Evolutionary conservation across 2,888 invertebrate genomes (phyloP), one percentile per base, ranked within the genome.

Genomic region (Ypsolopha scabrella): DNA sequence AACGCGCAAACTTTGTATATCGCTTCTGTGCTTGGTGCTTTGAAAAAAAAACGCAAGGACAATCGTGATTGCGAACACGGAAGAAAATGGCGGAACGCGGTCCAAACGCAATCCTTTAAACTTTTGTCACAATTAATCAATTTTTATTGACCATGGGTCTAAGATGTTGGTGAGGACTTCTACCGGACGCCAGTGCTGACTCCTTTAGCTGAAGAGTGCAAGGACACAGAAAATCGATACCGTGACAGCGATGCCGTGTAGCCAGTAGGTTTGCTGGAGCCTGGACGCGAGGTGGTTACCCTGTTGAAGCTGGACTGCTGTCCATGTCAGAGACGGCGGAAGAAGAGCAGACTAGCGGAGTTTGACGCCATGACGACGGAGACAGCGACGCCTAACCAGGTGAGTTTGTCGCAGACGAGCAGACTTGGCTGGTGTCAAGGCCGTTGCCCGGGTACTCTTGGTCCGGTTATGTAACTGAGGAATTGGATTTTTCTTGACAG

Each of bases 321-420:
- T 81, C 70, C 76, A 79, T 87, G 85, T 80, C 80, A 71, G 67
- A 77, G 64, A 70, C 72, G 58, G 67, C 71, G 64, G 75, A 80
- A 67, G 72, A 72, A 65, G 74, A 80, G 68, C 78, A 80, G 78
- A 59, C 61, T 78, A 57, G 75, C 76, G 56, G 75, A 75, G 66
- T 24, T 24, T 24, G 74, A 63, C 67, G 75, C 76, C 57, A 87
- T 87, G 87, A 87, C 87, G 60, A 87, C 87, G 57, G 87, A 87
- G 61, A 86, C 87, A 59, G 83, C 78, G 65, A 82, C 82, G 77
- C 87, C 85, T 61, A 86, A 75, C 57, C 87, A 87, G 87, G 87
- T 87, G 61, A 62, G 70, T 52, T 34, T 50, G 47, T 37, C 47
- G 47, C 47, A 47, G 24, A 24, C 24, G 2, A 24, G 24, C 4